phyloP scores from a whole-genome alignment of 2,797 vertebrate species.

The Melanotaenia parkinsoni region DNA sequence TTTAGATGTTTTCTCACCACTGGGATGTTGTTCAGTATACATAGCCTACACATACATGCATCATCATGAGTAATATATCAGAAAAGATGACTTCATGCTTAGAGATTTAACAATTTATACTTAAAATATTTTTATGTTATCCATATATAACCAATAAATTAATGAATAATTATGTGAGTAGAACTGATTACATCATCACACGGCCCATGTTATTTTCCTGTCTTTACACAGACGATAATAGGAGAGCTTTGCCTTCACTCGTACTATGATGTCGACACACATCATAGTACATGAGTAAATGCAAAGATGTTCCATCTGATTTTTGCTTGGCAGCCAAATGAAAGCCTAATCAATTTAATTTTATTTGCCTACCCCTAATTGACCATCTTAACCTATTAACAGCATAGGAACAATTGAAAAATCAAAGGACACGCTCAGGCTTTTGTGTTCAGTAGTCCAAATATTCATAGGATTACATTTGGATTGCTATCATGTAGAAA shows the following conservation, averaged over 20 bases:
- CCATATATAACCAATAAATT: no score
- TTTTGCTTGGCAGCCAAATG: conserved; percentile 21
- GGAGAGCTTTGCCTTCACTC: conserved; percentile 8
- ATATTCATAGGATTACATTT: conserved; percentile 70
- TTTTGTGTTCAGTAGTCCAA: conserved; percentile 55
- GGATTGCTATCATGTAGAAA: conserved; percentile 74
- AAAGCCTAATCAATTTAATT: conserved; percentile 39
- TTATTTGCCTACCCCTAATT: conserved; percentile 28
- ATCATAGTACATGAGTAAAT: no score
- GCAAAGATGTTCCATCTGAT: conserved; percentile 12
- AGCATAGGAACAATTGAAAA: conserved; percentile 29
- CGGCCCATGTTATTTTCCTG: no score
- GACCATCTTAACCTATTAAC: conserved; percentile 33
- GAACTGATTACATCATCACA: no score
- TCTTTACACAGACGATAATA: conserved; percentile 1
- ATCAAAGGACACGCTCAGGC: conserved; percentile 41
- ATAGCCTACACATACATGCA: conserved; percentile 67
- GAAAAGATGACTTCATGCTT: conserved; percentile 37
- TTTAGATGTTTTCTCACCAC: conserved; percentile 76
- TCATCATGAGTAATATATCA: conserved; percentile 68
- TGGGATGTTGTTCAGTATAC: conserved; percentile 63
- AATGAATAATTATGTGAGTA: no score
- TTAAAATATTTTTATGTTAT: conserved; percentile 53
- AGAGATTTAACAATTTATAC: conserved; percentile 59
- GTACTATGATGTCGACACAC: not conserved